Evolutionary conservation across 2,797 vertebrate species (phyloP), one percentile per base, ranked within the genome.

Genomic region (Heterohyrax brucei): DNA sequence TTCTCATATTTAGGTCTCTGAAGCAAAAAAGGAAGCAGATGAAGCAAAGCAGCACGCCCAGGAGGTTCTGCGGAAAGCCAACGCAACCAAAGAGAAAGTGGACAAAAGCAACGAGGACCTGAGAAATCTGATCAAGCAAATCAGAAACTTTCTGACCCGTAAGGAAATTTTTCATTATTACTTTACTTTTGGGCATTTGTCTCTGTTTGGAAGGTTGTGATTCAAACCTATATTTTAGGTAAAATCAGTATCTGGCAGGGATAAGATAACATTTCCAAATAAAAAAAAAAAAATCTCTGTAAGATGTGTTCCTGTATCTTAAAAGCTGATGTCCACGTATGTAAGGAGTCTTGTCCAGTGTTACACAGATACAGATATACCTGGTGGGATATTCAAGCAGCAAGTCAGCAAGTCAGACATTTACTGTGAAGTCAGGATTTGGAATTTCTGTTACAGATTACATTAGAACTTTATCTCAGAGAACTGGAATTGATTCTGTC

Each of bases 121-220:
- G 66, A 99, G 99, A 78, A 98, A 96, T 26, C 99, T 99, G 56
- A 99, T 99, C 98, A 99, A 98, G 95, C 99, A 99, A 97, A 99
- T 99, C 97, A 96, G 99, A 97, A 98, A 99, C 98, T 99, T 99
- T 97, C 98, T 99, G 66, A 99, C 99, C 88, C 99, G 99, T 99
- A 99, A 89, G 99, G 94, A 94, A 4, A 4, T 18, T 84, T 79
- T 68, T 59, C 59, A n/a, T 83, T 93, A 79, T 72, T 7, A 0
- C 86, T 84, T 89, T 39, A 26, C 44, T 91, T 78, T 56, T 7
- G 93, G 79, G 61, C 10, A 28, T 77, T 56, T 89, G 22, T 91
- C 64, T 59, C 26, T 96, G 26, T 77, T 46, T 87, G 50, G 83
- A 39, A 93, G 68, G 26, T 50, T 24, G 50, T 73, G 78, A 79